Percentiles rank a stretch among this genome's conserved stretches.
Evolutionary conservation across 92 coral and sea anemone species (phyloP).

Genomic region (Montipora capitata): DNA sequence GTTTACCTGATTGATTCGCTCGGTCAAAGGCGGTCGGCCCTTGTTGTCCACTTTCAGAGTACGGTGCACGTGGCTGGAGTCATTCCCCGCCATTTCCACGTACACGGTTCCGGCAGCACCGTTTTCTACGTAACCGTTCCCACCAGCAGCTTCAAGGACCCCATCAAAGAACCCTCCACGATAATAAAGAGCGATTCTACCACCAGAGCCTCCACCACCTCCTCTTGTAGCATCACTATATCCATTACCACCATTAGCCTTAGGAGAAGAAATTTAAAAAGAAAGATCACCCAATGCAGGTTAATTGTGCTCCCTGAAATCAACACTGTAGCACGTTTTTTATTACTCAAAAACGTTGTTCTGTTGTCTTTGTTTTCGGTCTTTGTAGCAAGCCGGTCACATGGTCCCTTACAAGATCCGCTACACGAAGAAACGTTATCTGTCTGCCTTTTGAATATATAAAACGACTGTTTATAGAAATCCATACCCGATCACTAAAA

Average conservation of each 20-base stretch:
- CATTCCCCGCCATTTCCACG: slow-evolving; percentile 72
- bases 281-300: no score
- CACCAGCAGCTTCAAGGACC: slow-evolving; percentile 90
- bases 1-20: slow-evolving; percentile 90
- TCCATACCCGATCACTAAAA: no score
- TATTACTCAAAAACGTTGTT: no score
- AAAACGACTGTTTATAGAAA: no score
- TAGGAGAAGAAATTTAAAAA: not conserved
- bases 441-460: no score
- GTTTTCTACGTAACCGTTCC: slow-evolving; percentile 87
- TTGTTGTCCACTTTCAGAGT: slow-evolving; percentile 86
- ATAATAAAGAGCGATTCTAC: slow-evolving; percentile 92
- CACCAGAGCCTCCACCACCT: slow-evolving; percentile 99
- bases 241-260: slow-evolving; percentile 97
- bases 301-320: no score
- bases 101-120: slow-evolving; percentile 99
- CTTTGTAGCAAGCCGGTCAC: no score
- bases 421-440: no score
- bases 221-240: slow-evolving; percentile 69
- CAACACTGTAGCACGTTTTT: no score
- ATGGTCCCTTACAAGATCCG: no score
- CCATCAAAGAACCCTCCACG: slow-evolving; percentile 91
- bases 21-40: slow-evolving; percentile 84
- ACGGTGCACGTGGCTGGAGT: slow-evolving; percentile 49
- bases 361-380: no score